phyloP scores from a whole-genome alignment of 2,113 vertebrate species.

The Neodon shergylaensis region DNA sequence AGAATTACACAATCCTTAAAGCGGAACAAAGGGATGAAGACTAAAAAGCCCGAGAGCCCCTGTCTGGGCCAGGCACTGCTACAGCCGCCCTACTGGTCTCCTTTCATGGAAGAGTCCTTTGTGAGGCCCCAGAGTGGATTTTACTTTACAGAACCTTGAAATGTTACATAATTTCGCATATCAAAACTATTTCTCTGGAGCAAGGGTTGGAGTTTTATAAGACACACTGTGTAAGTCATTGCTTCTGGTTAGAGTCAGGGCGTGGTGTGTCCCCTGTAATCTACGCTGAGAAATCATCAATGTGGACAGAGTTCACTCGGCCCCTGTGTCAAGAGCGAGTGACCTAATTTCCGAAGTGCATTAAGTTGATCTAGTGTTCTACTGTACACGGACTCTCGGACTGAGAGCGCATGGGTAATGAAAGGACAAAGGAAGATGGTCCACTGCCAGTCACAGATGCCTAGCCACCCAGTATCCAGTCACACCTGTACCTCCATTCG shows the following conservation, averaged over 20 bases:
- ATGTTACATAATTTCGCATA: not conserved
- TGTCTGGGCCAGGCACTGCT: not conserved
- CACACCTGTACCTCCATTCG: too few species aligned
- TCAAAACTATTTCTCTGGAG: not conserved
- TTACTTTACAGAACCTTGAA: not conserved
- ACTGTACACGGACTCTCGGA: too few species aligned
- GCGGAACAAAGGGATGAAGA: not conserved
- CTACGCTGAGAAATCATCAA: not conserved
- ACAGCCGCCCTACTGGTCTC: not conserved
- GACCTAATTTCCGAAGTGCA: not conserved
- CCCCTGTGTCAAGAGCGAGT: not conserved
- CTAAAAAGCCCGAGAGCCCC: not conserved
- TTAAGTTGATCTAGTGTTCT: not conserved
- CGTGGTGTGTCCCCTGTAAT: not conserved
- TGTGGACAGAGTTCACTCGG: not conserved
- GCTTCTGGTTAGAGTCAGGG: not conserved
- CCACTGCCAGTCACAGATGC: accelerated
- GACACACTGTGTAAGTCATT: not conserved
- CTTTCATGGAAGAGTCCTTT: not conserved
- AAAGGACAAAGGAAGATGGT: not conserved
- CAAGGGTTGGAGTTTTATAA: not conserved
- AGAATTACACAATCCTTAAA: not conserved
- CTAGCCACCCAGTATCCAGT: not conserved
- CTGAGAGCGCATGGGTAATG: not conserved
- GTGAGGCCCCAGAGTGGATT: not conserved